Percentiles rank a stretch among this genome's conserved stretches.
These are phyloP conservation scores for Balanococcus diminutus DNA, from an alignment of 2,888 invertebrate genomes.

Conservation along the genomic window DNA sequence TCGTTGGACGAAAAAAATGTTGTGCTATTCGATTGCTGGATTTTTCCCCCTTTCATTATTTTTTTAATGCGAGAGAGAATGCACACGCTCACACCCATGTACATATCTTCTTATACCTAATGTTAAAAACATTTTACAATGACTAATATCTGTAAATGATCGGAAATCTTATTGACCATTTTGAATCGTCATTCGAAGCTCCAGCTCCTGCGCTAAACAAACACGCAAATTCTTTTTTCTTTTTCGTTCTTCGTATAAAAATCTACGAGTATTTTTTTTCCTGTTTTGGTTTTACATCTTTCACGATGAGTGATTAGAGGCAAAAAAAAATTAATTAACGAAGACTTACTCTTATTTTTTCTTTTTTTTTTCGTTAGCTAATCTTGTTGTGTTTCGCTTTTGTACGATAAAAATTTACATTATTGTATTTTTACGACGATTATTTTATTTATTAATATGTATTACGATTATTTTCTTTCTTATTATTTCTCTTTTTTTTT, in stretches of 20 bases:
- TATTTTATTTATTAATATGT: not conserved
- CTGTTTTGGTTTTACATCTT: not conserved
- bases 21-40: too few relatives aligned
- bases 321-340: not conserved
- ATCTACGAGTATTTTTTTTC: not conserved
- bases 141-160: not conserved
- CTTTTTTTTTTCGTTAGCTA: constrained; percentile 4
- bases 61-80: not conserved
- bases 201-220: not conserved
- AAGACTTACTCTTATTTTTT: not conserved
- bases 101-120: not conserved
- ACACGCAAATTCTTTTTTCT: not conserved
- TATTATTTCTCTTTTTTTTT: too few relatives aligned
- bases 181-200: not conserved
- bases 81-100: not conserved
- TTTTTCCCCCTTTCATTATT: too few relatives aligned
- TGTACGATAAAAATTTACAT: constrained; percentile 14
- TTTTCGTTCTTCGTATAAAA: not conserved
- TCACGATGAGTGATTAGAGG: not conserved
- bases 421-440: constrained; percentile 9
- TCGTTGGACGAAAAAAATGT: not conserved
- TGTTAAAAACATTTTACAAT: not conserved
- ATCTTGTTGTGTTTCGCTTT: constrained; percentile 18
- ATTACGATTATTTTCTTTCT: not conserved
- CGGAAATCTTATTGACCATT: too few relatives aligned